Percentiles rank a stretch among this genome's conserved stretches.
These are phyloP conservation scores for Byasa hedistus DNA, from an alignment of 2,888 invertebrate species.

Conservation along the genomic window DNA sequence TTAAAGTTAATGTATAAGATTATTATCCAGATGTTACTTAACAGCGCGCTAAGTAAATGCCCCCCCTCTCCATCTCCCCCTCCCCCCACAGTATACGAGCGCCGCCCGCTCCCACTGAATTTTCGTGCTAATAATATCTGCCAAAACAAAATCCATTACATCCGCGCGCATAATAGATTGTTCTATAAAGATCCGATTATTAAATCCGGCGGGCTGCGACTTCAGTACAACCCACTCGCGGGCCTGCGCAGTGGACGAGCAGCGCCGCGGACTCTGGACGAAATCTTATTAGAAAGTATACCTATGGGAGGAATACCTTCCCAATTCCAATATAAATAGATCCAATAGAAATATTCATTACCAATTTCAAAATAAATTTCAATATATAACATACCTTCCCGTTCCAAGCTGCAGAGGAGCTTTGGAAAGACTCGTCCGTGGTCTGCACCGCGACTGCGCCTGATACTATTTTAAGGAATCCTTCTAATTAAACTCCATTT, in stretches of 20 bases:
- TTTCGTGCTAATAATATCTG: slow-evolving; percentile 20
- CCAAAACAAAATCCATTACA: slow-evolving; percentile 28
- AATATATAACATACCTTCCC: too few relatives aligned
- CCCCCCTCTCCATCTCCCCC: not conserved
- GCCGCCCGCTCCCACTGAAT: not conserved
- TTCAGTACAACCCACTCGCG: slow-evolving; percentile 25
- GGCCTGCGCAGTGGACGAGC: not conserved
- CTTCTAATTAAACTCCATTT: too few relatives aligned
- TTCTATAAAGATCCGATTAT: slow-evolving; percentile 30
- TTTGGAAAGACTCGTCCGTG: too few relatives aligned
- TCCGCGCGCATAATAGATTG: slow-evolving; percentile 24
- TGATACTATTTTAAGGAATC: too few relatives aligned
- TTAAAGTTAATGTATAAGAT: not conserved
- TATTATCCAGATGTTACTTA: not conserved
- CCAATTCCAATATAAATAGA: too few relatives aligned
- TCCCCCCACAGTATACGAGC: not conserved
- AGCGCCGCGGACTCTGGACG: not conserved
- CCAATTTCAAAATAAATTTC: too few relatives aligned
- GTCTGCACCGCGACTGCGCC: too few relatives aligned
- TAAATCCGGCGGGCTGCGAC: slow-evolving; percentile 25
- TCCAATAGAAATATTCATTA: too few relatives aligned
- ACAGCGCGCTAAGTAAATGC: not conserved
- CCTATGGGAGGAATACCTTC: too few relatives aligned
- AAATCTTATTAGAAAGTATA: not conserved
- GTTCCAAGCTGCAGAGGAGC: too few relatives aligned